Evolutionary conservation across 1,140 invertebrate species (phyloP).

Genomic region (Drosophila murphyi): DNA sequence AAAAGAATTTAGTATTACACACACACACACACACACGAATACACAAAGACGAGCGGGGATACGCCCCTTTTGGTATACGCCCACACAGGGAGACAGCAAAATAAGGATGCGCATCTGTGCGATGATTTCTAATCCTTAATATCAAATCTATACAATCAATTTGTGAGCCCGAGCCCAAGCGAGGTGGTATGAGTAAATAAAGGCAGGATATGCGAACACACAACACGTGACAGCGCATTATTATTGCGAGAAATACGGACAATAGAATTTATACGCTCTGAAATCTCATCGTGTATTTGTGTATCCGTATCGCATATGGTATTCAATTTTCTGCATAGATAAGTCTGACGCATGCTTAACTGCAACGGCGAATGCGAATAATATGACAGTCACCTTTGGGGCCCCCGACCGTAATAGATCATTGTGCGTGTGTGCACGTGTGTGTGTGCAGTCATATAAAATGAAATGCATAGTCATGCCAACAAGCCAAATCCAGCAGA

Average conservation of each 20-base stretch:
- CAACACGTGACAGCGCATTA: slow-evolving; percentile 66
- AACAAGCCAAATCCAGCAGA: slow-evolving; percentile 13
- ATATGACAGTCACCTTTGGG: slow-evolving; percentile 80
- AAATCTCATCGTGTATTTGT: slow-evolving; percentile 9
- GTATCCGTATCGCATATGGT: slow-evolving; percentile 45
- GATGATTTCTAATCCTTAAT: slow-evolving; percentile 75
- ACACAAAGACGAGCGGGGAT: not conserved
- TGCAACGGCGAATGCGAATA: slow-evolving; percentile 35
- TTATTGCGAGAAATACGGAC: slow-evolving; percentile 21
- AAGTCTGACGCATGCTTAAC: slow-evolving; percentile 47
- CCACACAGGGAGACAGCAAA: slow-evolving; percentile 4
- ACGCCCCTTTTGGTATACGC: not conserved
- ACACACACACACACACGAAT: not conserved
- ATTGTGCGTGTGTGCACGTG: slow-evolving; percentile 44
- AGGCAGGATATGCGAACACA: not conserved
- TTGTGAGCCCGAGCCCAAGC: slow-evolving; percentile 31
- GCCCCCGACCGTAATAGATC: slow-evolving; percentile 63
- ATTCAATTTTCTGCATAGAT: slow-evolving; percentile 82
- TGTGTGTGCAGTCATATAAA: slow-evolving; percentile 60
- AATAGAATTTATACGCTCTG: slow-evolving; percentile 11
- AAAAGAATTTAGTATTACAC: not conserved
- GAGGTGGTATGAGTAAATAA: not conserved
- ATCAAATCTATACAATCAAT: slow-evolving; percentile 80
- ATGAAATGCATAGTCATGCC: slow-evolving; percentile 79
- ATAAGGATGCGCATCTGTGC: slow-evolving; percentile 50